Evolutionary conservation across 2,888 invertebrate genomes (phyloP).

Genomic region (Macaria liturata): DNA sequence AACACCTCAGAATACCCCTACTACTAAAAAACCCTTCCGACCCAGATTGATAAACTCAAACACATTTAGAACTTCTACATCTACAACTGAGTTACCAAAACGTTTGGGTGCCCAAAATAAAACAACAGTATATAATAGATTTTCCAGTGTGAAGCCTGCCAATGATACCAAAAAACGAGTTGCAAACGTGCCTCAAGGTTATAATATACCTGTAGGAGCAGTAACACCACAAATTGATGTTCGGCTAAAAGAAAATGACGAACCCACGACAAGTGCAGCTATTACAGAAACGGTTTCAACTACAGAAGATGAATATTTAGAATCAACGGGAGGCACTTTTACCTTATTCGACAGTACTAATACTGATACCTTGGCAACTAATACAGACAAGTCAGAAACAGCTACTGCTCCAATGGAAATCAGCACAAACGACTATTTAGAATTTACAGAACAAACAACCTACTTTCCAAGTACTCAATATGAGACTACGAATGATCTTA

Average conservation of each 20-base stretch:
- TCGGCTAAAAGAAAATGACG: constrained; percentile 40
- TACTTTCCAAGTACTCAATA: constrained; percentile 58
- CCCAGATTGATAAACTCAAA: constrained; percentile 69
- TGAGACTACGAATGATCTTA: constrained; percentile 43
- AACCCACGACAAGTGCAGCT: constrained; percentile 44
- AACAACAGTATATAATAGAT: constrained; percentile 59
- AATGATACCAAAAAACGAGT: constrained; percentile 67
- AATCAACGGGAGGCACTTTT: constrained; percentile 56
- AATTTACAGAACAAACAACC: constrained; percentile 58
- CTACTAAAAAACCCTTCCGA: constrained; percentile 62
- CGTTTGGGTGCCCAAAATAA: constrained; percentile 56
- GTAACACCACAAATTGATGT: constrained; percentile 35
- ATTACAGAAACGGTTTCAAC: constrained; percentile 47
- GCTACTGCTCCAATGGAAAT: constrained; percentile 60
- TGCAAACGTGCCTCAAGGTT: constrained; percentile 72
- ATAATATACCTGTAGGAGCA: constrained; percentile 46
- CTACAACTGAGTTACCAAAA: constrained; percentile 69
- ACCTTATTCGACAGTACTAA: constrained; percentile 49
- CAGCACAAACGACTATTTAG: constrained; percentile 70
- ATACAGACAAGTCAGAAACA: constrained; percentile 54
- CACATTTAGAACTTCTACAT: constrained; percentile 70
- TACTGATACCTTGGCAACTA: constrained; percentile 50
- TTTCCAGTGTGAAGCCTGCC: constrained; percentile 55
- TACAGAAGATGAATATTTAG: constrained; percentile 70
- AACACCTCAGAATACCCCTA: constrained; percentile 41